Evolutionary conservation across 2,797 vertebrate species (phyloP).

Genomic region (Coilia nasus): DNA sequence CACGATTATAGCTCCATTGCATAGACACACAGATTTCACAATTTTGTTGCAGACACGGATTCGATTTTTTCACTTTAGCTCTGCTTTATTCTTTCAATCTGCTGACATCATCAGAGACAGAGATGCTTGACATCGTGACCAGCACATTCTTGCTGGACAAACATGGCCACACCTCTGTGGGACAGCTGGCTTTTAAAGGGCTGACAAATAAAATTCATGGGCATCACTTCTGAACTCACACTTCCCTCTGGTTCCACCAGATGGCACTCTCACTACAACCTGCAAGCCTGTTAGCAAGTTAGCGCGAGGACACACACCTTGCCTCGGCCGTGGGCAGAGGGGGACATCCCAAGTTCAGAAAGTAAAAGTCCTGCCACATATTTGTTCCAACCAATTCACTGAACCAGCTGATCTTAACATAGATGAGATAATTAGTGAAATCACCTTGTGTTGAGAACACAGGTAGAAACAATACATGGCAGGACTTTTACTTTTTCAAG

Average conservation of each 20-base stretch:
- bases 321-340: no score
- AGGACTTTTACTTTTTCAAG: no score
- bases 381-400: no score
- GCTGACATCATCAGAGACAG: slow-evolving; percentile 23
- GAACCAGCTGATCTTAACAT: no score
- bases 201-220: slow-evolving; percentile 18
- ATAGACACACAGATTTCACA: neutral
- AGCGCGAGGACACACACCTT: neutral
- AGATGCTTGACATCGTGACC: slow-evolving; percentile 20
- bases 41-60: neutral
- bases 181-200: slow-evolving; percentile 17
- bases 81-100: slow-evolving; percentile 25
- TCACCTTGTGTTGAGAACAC: no score
- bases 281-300: neutral
- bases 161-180: slow-evolving; percentile 5
- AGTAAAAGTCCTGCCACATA: no score
- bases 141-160: neutral
- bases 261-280: slow-evolving; percentile 9
- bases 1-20: neutral
- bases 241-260: slow-evolving; percentile 6
- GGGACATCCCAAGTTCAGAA: no score
- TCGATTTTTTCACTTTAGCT: neutral
- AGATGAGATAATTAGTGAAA: no score
- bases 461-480: no score
- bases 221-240: neutral